Conservation (phyloP, 2,888 invertebrate species). For the Parapristionchus giblindavisi region DNA sequence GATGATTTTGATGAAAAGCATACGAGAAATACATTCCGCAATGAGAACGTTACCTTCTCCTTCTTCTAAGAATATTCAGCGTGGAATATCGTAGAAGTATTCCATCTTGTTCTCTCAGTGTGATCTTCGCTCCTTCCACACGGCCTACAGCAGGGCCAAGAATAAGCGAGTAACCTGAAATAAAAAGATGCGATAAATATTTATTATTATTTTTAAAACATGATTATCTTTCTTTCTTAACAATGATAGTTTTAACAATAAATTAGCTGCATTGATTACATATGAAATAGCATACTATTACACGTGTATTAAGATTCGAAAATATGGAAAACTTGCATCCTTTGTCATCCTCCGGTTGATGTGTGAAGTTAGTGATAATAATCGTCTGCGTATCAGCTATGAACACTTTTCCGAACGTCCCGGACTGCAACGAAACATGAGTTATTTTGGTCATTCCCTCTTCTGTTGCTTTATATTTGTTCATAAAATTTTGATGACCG, state of each 20-base stretch:
- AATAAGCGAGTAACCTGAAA: conserved; percentile 28
- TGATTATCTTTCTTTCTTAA: background rate
- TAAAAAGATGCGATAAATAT: too few species aligned
- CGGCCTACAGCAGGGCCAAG: conserved; percentile 2
- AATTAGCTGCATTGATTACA: too few species aligned
- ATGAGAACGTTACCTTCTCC: conserved; percentile 15
- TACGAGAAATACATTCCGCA: background rate
- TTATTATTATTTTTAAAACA: background rate
- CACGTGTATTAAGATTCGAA: too few species aligned
- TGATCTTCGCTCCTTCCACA: conserved; percentile 1
- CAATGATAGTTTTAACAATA: too few species aligned
- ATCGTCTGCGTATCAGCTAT: conserved; percentile 42
- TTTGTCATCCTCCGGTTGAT: conserved; percentile 27
- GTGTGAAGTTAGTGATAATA: conserved; percentile 39
- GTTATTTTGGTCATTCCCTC: background rate
- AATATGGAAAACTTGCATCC: conserved; percentile 22
- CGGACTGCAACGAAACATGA: background rate
- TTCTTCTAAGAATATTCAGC: conserved; percentile 20
- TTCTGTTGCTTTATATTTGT: background rate
- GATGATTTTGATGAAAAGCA: background rate
- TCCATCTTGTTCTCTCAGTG: conserved; percentile 1
- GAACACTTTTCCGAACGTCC: conserved; percentile 36
- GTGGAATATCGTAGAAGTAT: conserved; percentile 23
- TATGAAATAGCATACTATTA: too few species aligned
- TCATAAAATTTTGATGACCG: background rate